Evolutionary conservation across 2,888 invertebrate species (phyloP).

Genomic region (Drosophila quinaria): DNA sequence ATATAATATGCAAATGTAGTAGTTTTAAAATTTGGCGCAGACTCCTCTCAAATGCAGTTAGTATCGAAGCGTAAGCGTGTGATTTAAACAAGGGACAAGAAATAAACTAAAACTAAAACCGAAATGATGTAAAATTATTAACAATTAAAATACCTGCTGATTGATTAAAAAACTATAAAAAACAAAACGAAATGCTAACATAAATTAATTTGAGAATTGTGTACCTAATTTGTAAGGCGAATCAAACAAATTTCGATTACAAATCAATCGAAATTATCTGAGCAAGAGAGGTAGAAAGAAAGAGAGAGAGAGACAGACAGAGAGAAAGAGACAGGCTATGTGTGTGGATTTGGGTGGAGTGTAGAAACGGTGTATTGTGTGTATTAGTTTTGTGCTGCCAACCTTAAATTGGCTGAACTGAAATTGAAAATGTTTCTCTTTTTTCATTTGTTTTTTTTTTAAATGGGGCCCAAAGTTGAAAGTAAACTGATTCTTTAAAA

Average conservation of each 20-base stretch:
- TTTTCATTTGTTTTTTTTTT: not conserved
- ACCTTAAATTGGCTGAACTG: conserved; percentile 18
- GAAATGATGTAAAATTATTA: not conserved
- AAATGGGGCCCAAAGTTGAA: conserved; percentile 38
- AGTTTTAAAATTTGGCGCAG: conserved; percentile 42
- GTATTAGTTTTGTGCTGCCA: conserved; percentile 41
- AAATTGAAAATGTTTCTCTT: conserved; percentile 13
- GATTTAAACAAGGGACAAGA: conserved; percentile 35
- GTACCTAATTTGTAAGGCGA: conserved; percentile 48
- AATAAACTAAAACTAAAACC: conserved; percentile 7
- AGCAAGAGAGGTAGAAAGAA: conserved; percentile 51
- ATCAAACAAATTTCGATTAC: conserved; percentile 36
- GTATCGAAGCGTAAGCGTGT: conserved; percentile 77
- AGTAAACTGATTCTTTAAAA: conserved; percentile 23
- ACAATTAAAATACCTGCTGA: conserved; percentile 30
- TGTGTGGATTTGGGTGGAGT: conserved; percentile 40
- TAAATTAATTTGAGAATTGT: conserved; percentile 40
- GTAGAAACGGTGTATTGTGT: conserved; percentile 29
- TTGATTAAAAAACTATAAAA: not conserved
- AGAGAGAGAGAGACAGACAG: conserved; percentile 41
- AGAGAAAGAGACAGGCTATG: conserved; percentile 71
- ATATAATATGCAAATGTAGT: conserved; percentile 59
- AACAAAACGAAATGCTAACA: conserved; percentile 18
- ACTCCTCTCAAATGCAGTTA: conserved; percentile 74
- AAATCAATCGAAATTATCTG: conserved; percentile 57